Percentiles rank a stretch among this genome's conserved stretches.
Evolutionary conservation across 2,797 vertebrate species (phyloP).

Genomic region (Hypotaenidia okinawae): DNA sequence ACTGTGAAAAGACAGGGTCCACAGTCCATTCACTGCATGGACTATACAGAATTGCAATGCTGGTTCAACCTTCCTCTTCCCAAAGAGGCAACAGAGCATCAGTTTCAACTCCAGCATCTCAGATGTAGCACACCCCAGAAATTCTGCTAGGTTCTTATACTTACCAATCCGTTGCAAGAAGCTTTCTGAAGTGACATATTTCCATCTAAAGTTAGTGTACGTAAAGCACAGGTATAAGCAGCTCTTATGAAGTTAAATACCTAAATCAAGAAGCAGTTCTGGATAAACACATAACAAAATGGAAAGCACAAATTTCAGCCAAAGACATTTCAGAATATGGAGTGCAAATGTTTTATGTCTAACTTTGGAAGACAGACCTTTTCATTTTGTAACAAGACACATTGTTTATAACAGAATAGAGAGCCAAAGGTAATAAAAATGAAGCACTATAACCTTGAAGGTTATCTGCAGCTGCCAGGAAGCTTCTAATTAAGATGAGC

Average conservation of each 20-base stretch:
- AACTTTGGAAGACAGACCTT: conserved; percentile 50
- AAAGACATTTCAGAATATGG: conserved; percentile 37
- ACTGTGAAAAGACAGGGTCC: neutral
- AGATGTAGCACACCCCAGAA: neutral
- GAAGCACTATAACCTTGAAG: conserved; percentile 29
- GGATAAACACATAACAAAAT: neutral
- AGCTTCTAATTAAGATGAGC: conserved; percentile 61
- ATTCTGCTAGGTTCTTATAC: neutral
- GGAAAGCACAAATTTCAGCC: conserved; percentile 23
- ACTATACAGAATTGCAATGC: neutral
- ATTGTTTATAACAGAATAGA: conserved; percentile 18
- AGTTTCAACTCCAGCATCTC: neutral
- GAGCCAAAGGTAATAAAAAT: conserved; percentile 56
- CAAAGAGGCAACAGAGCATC: neutral
- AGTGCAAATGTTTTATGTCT: conserved; percentile 12
- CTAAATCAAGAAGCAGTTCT: conserved; percentile 6
- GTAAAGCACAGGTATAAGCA: neutral
- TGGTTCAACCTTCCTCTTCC: neutral
- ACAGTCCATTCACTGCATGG: neutral
- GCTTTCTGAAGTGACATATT: neutral
- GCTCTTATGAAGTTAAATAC: neutral
- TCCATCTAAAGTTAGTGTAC: neutral
- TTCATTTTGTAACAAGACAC: conserved; percentile 53
- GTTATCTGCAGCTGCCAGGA: conserved; percentile 55
- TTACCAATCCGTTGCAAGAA: neutral